phyloP scores from a whole-genome alignment of 2,888 invertebrate species.

The Cerastoderma edule region DNA sequence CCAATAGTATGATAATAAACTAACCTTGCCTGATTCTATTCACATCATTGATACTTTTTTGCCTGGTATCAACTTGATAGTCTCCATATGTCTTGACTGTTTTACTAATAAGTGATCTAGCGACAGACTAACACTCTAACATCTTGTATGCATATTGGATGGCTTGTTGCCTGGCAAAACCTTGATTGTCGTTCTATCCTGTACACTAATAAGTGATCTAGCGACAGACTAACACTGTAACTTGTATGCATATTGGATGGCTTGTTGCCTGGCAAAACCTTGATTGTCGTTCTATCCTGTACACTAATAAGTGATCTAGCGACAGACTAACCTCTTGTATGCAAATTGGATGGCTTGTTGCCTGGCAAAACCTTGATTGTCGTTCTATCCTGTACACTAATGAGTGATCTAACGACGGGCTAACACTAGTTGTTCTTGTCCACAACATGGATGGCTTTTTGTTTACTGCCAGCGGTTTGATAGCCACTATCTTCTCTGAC shows the following conservation, averaged over 20 bases:
- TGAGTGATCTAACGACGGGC: not conserved
- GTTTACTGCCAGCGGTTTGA: not conserved
- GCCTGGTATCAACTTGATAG: slow-evolving; percentile 6
- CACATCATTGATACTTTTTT: too few relatives aligned
- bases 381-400: slow-evolving; percentile 4
- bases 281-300: not conserved
- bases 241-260: too few relatives aligned
- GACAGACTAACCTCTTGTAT: too few relatives aligned
- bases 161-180: slow-evolving; percentile 8
- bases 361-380: slow-evolving; percentile 2
- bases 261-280: slow-evolving; percentile 9
- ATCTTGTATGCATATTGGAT: too few relatives aligned
- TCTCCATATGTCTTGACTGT: slow-evolving; percentile 8
- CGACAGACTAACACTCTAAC: too few relatives aligned
- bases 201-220: not conserved
- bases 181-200: slow-evolving; percentile 1
- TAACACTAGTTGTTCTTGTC: too few relatives aligned
- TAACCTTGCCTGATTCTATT: too few relatives aligned
- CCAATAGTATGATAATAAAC: too few relatives aligned
- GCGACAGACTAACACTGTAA: too few relatives aligned
- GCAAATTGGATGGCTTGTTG: too few relatives aligned
- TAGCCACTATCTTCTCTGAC: too few relatives aligned
- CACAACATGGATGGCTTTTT: too few relatives aligned
- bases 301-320: slow-evolving; percentile 1
- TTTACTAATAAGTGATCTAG: not conserved